Base-by-base conservation (phyloP, 2,113 vertebrate genomes). In the Gila orcuttii region DNA sequence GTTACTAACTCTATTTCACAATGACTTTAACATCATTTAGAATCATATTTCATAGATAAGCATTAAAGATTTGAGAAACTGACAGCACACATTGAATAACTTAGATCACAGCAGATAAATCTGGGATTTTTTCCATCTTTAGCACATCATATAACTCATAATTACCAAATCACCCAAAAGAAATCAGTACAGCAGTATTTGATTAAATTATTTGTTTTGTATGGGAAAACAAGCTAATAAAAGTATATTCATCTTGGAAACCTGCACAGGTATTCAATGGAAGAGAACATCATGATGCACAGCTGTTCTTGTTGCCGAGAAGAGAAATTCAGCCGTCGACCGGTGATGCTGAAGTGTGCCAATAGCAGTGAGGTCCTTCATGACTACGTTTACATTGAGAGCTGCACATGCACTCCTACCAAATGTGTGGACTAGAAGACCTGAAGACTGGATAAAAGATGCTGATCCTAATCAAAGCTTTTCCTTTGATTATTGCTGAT, bases 301-400 rank as follows among this genome's bases (percentile, higher is more conserved):
- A 86, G 83, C 7, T 96, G 95, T 84, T 87, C 92, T 28, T 96
- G 95, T 87, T 96, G 95, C 87, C 91, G 87, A 82, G 94, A 95
- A 89, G 83, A 88, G 68, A 15, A 82, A 19, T 92, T 91, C 85
- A 93, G 83, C 42, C 0, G 77, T 68, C 94, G 85, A 86, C 3
- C 92, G n/a, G 94, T 94, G 88, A 31, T 87, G 39, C 91, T 96
- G 90, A 31, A 2, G 21, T 96, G 95, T 86, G 0, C 76, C 0
- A 62, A 91, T 42, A 86, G 89, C 25, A 87, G 0, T 0, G 87
- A 7, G 21, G 88, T 36, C 11, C 80, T 1, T 0, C 71, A 92
- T 80, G 39, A 88, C 73, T 95, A 95, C 86, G 86, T 90, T 78
- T 91, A 92, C 7, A 87, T 95, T 28, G 93, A 94, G 5, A 86